A percentile compares a stretch with the other conserved stretches of the same genome.
Evolutionary conservation across 1,140 invertebrate species (phyloP).

Genomic region (Bombyx mori): ASM3026992v2 NC_085118.1:8249501-8250000

Average conservation of each 20-base stretch:
- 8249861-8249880: conserved; percentile 56
- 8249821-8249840: conserved; percentile 58
- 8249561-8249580: no score
- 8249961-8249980: conserved; percentile 19
- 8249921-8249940: conserved; percentile 58
- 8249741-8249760: conserved; percentile 22
- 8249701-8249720: no score
- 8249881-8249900: conserved; percentile 62
- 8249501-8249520: conserved; percentile 21
- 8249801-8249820: conserved; percentile 59
- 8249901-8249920: conserved; percentile 50
- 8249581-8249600: no score
- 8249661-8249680: neutral
- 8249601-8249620: neutral
- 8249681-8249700: neutral
- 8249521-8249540: no score
- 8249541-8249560: no score
- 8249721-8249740: conserved; percentile 10
- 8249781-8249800: conserved; percentile 22
- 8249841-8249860: conserved; percentile 70
- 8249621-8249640: neutral
- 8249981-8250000: neutral
- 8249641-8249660: neutral
- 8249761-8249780: conserved; percentile 20
- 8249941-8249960: conserved; percentile 49